These are phyloP conservation scores for Incurvaria masculella DNA, from an alignment of 2,888 invertebrate species.

Conservation along the genomic window DNA sequence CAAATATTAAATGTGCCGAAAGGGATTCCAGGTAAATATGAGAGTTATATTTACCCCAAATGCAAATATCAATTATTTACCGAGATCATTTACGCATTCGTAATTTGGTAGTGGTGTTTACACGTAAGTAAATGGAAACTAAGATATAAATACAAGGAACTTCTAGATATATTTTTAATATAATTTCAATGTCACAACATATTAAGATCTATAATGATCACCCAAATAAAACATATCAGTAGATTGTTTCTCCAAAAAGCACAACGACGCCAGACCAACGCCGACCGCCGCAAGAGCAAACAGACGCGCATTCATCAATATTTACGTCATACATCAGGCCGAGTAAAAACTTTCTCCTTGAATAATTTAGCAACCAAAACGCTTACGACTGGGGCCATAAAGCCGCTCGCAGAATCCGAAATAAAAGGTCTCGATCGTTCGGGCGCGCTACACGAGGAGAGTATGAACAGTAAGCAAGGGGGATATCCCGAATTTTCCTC, in stretches of 20 bases:
- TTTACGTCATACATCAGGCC: not conserved
- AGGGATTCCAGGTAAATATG: no score
- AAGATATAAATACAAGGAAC: no score
- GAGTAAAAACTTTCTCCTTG: conserved; percentile 30
- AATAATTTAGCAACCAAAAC: conserved; percentile 42
- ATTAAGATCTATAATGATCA: no score
- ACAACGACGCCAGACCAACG: no score
- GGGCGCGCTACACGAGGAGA: conserved; percentile 49
- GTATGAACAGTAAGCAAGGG: conserved; percentile 36
- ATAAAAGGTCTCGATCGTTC: conserved; percentile 50
- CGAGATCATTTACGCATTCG: no score
- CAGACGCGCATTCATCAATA: not conserved
- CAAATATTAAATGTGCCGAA: not conserved
- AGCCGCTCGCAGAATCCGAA: conserved; percentile 48
- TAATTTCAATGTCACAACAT: no score
- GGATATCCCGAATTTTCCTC: conserved; percentile 19
- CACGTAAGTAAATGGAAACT: no score
- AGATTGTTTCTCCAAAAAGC: not conserved
- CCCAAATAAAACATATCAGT: not conserved
- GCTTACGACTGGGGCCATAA: conserved; percentile 46
- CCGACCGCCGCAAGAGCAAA: not conserved
- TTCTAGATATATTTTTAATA: no score
- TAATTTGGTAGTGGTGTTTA: no score
- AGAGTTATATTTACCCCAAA: no score
- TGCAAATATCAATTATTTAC: no score